Base-by-base conservation (phyloP, 2,113 vertebrate genomes). In the Glaucidium brasilianum region DNA sequence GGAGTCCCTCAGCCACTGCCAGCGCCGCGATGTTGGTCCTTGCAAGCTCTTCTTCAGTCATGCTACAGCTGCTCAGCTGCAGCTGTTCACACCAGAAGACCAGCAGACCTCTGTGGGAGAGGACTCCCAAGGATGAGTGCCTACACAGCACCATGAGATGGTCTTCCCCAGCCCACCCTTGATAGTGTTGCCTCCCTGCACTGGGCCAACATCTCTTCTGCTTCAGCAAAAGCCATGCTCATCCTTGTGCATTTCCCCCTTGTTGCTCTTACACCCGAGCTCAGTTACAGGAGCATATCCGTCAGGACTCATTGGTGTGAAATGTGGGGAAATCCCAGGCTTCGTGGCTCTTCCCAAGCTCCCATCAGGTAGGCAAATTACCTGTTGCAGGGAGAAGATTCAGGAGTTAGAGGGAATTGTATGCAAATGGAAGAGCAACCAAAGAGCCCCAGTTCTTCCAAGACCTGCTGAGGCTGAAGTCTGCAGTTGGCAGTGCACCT, bases 351-450 rank as follows among this genome's bases (percentile, higher is more conserved):
- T 91, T 91, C 84, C 81, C 4, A 2, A 90, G 71, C 66, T 72
- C 67, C 66, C 5, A 2, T 58, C 37, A 27, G 53, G 53, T 56
- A 96, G 84, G 92, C 66, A 96, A 94, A 96, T 95, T 78, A 87
- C 49, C 52, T 60, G 47, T 92, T 3, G 0, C 7, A 78, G 85
- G 74, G 58, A 87, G 49, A 95, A 35, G 25, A 79, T 94, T 91
- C 62, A 27, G 69, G 60, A 87, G 14, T 72, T 56, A 64, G 90
- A 95, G 35, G 66, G 94, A 96, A 90, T 92, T 88, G 73, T 39
- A 96, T 94, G 94, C 93, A 92, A 96, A 96, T 87, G 5, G 10
- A 81, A 88, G 69, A 91, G 66, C 73, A 93, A 52, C 71, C 19
- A 49, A 84, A 87, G 35, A 69, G 43, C 13, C 37, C 13, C 21